phyloP scores from a whole-genome alignment of 2,113 vertebrate genomes.

The Triplophysa tibetana region DNA sequence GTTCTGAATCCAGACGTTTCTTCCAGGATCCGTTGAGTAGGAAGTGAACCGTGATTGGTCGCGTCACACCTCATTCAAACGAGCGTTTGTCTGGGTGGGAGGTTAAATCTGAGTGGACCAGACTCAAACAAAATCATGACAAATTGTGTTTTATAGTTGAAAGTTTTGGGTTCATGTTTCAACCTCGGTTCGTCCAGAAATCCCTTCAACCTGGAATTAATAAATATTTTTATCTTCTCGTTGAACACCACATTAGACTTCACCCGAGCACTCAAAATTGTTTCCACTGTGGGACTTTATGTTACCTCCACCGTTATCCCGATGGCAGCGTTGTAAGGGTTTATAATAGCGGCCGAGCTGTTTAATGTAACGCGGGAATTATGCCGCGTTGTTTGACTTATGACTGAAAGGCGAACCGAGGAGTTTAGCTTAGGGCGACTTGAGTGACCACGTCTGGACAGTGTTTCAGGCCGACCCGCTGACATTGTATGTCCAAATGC shows the following conservation, averaged over 20 bases:
- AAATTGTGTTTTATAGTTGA: neutral
- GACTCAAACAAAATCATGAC: too few species aligned
- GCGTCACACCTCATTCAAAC: too few species aligned
- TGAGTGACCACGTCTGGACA: conserved; percentile 69
- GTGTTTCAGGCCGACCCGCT: conserved; percentile 60
- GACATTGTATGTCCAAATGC: conserved; percentile 49
- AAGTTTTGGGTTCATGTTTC: neutral
- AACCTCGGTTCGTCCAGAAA: neutral
- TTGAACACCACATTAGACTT: neutral
- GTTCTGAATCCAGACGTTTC: too few species aligned
- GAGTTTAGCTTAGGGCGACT: conserved; percentile 66
- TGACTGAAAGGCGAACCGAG: conserved; percentile 40
- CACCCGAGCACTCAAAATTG: conserved; percentile 27
- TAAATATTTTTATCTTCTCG: conserved; percentile 25
- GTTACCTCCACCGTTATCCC: conserved; percentile 15
- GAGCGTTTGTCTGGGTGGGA: too few species aligned
- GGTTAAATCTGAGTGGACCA: too few species aligned
- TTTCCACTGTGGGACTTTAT: conserved; percentile 33
- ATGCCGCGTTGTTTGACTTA: conserved; percentile 55
- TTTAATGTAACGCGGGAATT: conserved; percentile 53
- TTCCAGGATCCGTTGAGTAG: too few species aligned
- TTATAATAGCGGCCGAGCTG: conserved; percentile 55
- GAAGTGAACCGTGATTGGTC: too few species aligned
- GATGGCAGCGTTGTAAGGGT: conserved; percentile 50
- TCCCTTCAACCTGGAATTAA: conserved; percentile 24